Base-by-base conservation (phyloP, 1,140 invertebrate genomes). In the Phortica variegata region DNA sequence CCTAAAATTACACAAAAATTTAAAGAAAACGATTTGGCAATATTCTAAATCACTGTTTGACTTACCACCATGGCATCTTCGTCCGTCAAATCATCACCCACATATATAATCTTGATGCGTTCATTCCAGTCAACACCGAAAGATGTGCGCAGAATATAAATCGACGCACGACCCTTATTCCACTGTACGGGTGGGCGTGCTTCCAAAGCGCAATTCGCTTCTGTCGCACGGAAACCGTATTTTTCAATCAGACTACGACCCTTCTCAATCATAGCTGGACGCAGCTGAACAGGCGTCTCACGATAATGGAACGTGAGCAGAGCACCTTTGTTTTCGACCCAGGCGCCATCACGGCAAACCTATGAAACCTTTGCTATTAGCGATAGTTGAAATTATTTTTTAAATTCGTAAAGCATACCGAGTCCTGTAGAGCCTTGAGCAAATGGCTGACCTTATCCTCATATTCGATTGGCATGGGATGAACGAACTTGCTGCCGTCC, bases 121-220 rank as follows among this genome's bases (percentile, higher is more conserved):
- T 94, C 91, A 61, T 87, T 89, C 91, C 92, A 95, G 72, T 94
- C 91, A 0, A 93, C 81, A 10, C 91, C 92, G 72, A 93, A 93
- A 0, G 90, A 87, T 2, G 90, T 93, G 44, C 91, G 83, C 26
- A 94, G 70, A 57, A 94, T 94, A 66, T 94, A 93, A 59, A 94
- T 91, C 1, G 89, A 91, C 36, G 91, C 92, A 32, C 90, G 84
- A 52, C 78, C 91, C 76, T 95, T 94, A 70, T 94, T 90, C 91
- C 91, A 94, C 62, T 90, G 83, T 0, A 94, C 90, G 0, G 90
- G 90, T 26, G 91, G 91, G 57, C 89, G 88, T 0, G 90, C 91
- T 76, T 95, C 91, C 10, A 93, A 80, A 0, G 90, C 90, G 63
- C 88, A 91, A 68, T 91, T 89, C 8, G 89, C 89, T 20, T 83